Evolutionary conservation across 2,113 vertebrate genomes (phyloP).

Genomic region (Poecilia latipinna): DNA sequence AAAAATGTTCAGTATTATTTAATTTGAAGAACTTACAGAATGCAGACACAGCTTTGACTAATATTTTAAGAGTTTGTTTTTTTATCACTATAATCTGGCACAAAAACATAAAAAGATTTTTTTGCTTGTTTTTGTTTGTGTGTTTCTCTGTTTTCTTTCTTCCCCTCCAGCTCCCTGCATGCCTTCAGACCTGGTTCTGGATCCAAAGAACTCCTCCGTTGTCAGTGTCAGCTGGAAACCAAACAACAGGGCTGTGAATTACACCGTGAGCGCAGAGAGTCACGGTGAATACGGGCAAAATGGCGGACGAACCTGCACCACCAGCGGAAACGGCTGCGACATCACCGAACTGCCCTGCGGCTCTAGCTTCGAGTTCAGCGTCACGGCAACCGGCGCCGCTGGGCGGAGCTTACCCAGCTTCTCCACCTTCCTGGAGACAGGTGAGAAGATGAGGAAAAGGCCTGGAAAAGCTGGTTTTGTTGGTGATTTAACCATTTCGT

Average conservation of each 20-base stretch:
- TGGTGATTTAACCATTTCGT: background rate
- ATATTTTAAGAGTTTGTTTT: too few relatives aligned
- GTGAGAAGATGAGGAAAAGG: slow-evolving; percentile 43
- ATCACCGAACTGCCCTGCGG: slow-evolving; percentile 85
- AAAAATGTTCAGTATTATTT: too few relatives aligned
- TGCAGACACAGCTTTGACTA: too few relatives aligned
- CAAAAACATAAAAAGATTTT: too few relatives aligned
- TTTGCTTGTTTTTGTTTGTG: background rate
- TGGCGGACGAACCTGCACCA: slow-evolving; percentile 70
- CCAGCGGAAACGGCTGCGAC: slow-evolving; percentile 77
- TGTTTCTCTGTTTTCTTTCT: background rate
- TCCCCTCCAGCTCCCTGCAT: slow-evolving; percentile 86
- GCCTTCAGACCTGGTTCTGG: slow-evolving; percentile 82
- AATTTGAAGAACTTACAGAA: too few relatives aligned
- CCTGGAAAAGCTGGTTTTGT: background rate
- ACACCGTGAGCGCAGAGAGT: slow-evolving; percentile 69
- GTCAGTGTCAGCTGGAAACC: slow-evolving; percentile 82
- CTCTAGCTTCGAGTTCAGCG: slow-evolving; percentile 83
- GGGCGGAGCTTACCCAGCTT: slow-evolving; percentile 90
- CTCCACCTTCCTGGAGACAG: slow-evolving; percentile 85
- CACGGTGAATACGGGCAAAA: slow-evolving; percentile 43
- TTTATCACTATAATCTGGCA: too few relatives aligned
- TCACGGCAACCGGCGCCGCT: slow-evolving; percentile 74
- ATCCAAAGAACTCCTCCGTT: slow-evolving; percentile 65
- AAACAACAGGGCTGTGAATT: slow-evolving; percentile 79